Evolutionary conservation across 1,140 invertebrate species (phyloP), one percentile per base, ranked within the genome.

Genomic region (Pseudachorutes palmiensis): DNA sequence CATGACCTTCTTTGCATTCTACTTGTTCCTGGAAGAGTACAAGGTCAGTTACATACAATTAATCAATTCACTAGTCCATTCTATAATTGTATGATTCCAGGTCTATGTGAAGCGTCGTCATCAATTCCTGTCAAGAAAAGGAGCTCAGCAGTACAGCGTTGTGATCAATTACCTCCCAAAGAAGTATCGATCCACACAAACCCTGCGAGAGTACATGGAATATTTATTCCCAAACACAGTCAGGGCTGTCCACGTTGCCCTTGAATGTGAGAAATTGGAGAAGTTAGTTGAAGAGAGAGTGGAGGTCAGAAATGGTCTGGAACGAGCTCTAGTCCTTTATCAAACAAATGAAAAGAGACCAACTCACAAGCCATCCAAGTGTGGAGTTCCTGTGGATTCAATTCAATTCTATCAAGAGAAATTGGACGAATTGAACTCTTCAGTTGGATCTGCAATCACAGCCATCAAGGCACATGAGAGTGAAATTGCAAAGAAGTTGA

Each of bases 91-190:
- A n/a, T n/a, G n/a, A n/a, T 58, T 29, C 12, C 55, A 58, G 55
- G 24, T 58, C 12, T 58, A 58, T 22, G 22, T 24, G 5, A 5
- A 29, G 5, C 14, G 9, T 12, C 55, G 55, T 12, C 55, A 58
- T 29, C n/a, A 58, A 22, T 58, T 58, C 22, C 55, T 58, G 5
- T 5, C 5, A 9, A 5, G 22, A 12, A 5, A 24, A 24, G 24
- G 55, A 5, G 9, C 55, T 29, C 55, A 58, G 55, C 55, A 58
- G 55, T 61, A 61, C 59, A 22, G 14, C 9, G 30, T 61, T 29
- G 16, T 61, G 5, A 33, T 61, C 59, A 61, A 61, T 33, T 14
- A 61, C 29, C 30, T 61, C 24, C 59, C 16, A 16, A 26, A 32
- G 9, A 29, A 33, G 9, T 32, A 29, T 29, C 29, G 32, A 3